These are phyloP conservation scores for Pollimyrus isidori DNA, from an alignment of 2,113 vertebrate species.

Conservation along the genomic window DNA sequence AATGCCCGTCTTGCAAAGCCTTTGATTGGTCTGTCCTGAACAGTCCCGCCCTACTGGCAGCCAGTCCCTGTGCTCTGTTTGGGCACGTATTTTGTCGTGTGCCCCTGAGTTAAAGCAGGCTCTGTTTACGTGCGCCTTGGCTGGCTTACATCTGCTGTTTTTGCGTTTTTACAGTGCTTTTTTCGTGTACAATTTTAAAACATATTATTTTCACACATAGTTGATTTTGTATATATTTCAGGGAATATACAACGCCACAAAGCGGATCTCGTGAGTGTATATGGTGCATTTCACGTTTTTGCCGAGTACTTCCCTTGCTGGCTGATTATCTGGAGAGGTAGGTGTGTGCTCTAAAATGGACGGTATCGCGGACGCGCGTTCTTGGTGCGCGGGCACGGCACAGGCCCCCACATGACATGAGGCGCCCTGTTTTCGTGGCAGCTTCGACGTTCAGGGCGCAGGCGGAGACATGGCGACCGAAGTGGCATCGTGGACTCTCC, in stretches of 20 bases:
- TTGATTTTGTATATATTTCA: neutral
- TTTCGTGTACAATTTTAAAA: conserved; percentile 4
- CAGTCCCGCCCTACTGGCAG: conserved; percentile 42
- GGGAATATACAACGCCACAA: neutral
- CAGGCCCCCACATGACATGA: neutral
- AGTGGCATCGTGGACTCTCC: conserved; percentile 53
- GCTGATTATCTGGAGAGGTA: neutral
- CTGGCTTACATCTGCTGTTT: conserved; percentile 23
- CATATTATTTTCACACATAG: neutral
- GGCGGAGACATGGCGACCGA: conserved; percentile 57
- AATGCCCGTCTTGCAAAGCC: neutral
- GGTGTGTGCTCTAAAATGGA: conserved; percentile 15
- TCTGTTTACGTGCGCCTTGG: conserved; percentile 54
- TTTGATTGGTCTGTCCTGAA: conserved; percentile 45
- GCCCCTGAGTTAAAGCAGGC: conserved; percentile 66
- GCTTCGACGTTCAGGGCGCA: conserved; percentile 26
- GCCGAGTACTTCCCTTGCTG: neutral
- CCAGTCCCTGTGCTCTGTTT: conserved; percentile 43
- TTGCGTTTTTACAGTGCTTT: neutral
- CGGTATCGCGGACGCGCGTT: neutral
- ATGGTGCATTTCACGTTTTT: conserved; percentile 3
- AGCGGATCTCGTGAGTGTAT: neutral
- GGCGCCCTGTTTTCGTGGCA: conserved; percentile 24
- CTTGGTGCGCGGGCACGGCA: neutral
- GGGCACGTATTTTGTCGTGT: conserved; percentile 48